A percentile compares a stretch with the other conserved stretches of the same genome.
These are phyloP conservation scores for Ichneumoninae sp. DNA, from an alignment of 2,888 invertebrate species.

Conservation along the genomic window DNA sequence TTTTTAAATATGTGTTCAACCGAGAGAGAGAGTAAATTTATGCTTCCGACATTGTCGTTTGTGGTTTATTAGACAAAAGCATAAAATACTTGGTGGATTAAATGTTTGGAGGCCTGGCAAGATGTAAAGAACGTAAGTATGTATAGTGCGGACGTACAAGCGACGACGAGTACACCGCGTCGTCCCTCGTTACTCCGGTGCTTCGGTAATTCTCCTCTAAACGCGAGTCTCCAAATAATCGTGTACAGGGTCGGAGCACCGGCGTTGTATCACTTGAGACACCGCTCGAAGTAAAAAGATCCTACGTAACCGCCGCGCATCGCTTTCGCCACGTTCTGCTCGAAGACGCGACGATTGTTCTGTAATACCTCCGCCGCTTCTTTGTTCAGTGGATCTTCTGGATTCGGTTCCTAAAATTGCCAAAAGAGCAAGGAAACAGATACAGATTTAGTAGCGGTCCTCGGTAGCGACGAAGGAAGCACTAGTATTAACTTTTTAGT, in stretches of 20 bases:
- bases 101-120: constrained; percentile 81
- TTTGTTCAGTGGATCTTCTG: constrained; percentile 99
- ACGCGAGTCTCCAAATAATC: constrained; percentile 74
- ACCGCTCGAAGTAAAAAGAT: constrained; percentile 96
- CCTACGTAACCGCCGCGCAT: constrained; percentile 98
- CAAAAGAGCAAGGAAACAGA: neutral
- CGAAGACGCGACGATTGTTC: constrained; percentile 96
- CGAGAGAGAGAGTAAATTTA: constrained; percentile 28
- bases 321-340: constrained; percentile 97
- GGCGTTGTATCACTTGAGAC: constrained; percentile 92
- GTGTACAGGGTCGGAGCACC: constrained; percentile 77
- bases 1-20: constrained; percentile 28
- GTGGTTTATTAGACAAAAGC: constrained; percentile 73
- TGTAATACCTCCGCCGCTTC: constrained; percentile 99
- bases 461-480: neutral
- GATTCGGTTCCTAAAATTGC: constrained; percentile 95
- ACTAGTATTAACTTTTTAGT: neutral
- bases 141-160: constrained; percentile 78
- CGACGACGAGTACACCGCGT: constrained; percentile 70
- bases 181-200: constrained; percentile 71
- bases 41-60: constrained; percentile 19
- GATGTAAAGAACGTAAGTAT: constrained; percentile 80
- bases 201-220: constrained; percentile 73
- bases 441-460: neutral
- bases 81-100: constrained; percentile 80